Evolutionary conservation across 2,797 vertebrate genomes (phyloP), one percentile per base, ranked within the genome.

Genomic region (Neostethus bicornis): DNA sequence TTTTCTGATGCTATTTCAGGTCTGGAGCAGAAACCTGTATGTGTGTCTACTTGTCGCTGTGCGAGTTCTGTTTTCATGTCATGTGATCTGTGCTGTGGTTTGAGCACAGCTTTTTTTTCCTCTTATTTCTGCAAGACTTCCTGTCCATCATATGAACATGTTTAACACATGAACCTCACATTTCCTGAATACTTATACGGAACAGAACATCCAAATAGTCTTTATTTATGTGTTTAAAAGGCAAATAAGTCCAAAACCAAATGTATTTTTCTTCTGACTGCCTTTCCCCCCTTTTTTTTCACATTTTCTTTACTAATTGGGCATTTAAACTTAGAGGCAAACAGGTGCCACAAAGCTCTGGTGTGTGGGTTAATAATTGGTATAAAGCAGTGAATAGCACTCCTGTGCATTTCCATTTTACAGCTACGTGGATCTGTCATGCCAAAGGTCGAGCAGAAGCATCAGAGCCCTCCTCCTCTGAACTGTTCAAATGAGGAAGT

Each of bases 401-500:
- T 46, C 49, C 41, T 34, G 28, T 45, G 44, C 44, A 51, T 81
- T 76, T 82, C 38, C 45, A 69, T 57, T 75, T 75, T 68, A 44
- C 54, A 72, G 73, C 56, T 46, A 25, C 55, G 61, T 19, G 16
- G 28, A 23, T 46, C 45, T 56, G 69, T 53, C 49, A 42, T 28
- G 21, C 46, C 44, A 38, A 61, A 65, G 31, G 17, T 61, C 65
- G 48, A 69, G 54, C 28, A 4, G 44, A 53, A 43, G 66, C 72
- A 59, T 7, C 48, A 80, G 23, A 62, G 69, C 77, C 83, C 65
- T 80, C 85, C 87, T 91, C 82, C 82, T 70, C 61, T 29, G 41
- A 54, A 70, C 77, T 78, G 76, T 32, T 75, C 64, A 78, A 91
- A 93, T 91, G 88, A 92, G 91, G 92, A 92, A 92, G 92, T 92